phyloP scores from a whole-genome alignment of 2,888 invertebrate genomes.

The Cataglyphis rosenhaueri region DNA sequence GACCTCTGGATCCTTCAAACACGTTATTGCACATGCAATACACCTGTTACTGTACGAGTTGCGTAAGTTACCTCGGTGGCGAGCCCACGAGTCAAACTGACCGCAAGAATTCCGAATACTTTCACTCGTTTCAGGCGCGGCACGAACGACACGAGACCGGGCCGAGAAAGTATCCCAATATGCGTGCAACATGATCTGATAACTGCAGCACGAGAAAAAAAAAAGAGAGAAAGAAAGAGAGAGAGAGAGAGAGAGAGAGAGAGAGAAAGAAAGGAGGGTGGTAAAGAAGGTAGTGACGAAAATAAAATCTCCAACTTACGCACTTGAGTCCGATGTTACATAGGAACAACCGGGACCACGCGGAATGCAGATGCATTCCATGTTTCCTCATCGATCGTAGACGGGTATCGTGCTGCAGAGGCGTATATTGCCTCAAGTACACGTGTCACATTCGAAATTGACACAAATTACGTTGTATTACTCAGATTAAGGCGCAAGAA shows the following conservation, averaged over 20 bases:
- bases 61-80: slow-evolving; percentile 73
- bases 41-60: slow-evolving; percentile 78
- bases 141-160: slow-evolving; percentile 42
- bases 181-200: slow-evolving; percentile 52
- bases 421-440: slow-evolving; percentile 33
- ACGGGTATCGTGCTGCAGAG: slow-evolving; percentile 20
- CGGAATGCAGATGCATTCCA: background rate
- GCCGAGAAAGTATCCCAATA: slow-evolving; percentile 69
- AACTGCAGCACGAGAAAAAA: slow-evolving; percentile 16
- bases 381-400: background rate
- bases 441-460: slow-evolving; percentile 2
- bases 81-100: slow-evolving; percentile 72
- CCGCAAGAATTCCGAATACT: slow-evolving; percentile 82
- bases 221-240: background rate
- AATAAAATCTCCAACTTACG: slow-evolving; percentile 36
- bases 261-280: background rate
- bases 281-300: slow-evolving; percentile 8
- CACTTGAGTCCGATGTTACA: background rate
- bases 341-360: background rate
- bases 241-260: slow-evolving; percentile 32
- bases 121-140: slow-evolving; percentile 77
- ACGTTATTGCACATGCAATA: slow-evolving; percentile 75
- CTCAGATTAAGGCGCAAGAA: background rate
- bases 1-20: slow-evolving; percentile 60
- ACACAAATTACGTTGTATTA: background rate